These are phyloP conservation scores for Amphiduros pacificus DNA, from an alignment of 2,888 invertebrate species.

Conservation along the genomic window DNA sequence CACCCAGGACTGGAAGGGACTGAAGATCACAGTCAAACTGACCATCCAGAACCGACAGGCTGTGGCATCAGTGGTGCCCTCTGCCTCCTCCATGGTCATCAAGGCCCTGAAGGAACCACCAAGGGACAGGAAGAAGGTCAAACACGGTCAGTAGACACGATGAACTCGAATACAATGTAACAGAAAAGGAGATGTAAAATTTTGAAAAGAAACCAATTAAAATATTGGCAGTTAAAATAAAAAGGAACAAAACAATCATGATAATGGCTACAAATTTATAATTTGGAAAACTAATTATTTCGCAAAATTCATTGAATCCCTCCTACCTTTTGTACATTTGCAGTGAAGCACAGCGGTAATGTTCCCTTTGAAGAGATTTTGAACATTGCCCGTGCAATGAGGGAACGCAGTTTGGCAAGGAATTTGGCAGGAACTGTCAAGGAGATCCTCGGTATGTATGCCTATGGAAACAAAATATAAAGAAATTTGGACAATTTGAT, in stretches of 20 bases:
- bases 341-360: conserved; percentile 98
- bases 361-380: conserved; percentile 90
- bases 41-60: conserved; percentile 93
- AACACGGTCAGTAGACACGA: too few relatives aligned
- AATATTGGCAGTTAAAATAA: too few relatives aligned
- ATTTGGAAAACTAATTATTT: too few relatives aligned
- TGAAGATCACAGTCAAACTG: conserved; percentile 96
- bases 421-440: conserved; percentile 89
- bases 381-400: conserved; percentile 88
- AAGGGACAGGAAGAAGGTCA: conserved; percentile 95
- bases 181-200: too few relatives aligned
- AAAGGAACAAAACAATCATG: too few relatives aligned
- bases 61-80: conserved; percentile 93
- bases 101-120: conserved; percentile 98
- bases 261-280: too few relatives aligned
- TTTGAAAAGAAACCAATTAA: too few relatives aligned
- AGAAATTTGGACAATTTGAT: too few relatives aligned
- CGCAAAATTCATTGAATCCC: too few relatives aligned
- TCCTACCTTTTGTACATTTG: too few relatives aligned
- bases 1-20: conserved; percentile 97
- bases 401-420: conserved; percentile 92
- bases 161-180: too few relatives aligned
- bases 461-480: too few relatives aligned
- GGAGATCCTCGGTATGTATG: conserved; percentile 60
- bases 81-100: conserved; percentile 95